These are phyloP conservation scores for Diplodus sargus DNA, from an alignment of 2,797 vertebrate species.

Conservation along the genomic window DNA sequence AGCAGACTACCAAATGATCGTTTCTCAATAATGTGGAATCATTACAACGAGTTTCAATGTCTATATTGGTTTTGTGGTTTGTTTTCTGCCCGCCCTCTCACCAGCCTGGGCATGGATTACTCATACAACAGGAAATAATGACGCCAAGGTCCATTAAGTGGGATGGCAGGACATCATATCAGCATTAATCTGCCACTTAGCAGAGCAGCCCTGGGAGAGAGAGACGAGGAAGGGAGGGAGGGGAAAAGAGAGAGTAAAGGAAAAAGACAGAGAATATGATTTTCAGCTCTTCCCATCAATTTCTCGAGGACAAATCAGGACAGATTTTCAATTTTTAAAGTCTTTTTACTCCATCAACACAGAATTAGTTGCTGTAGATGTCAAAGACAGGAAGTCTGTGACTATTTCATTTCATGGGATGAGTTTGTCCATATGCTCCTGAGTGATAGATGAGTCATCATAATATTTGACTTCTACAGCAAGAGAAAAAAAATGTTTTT, in stretches of 20 bases:
- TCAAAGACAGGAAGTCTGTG: neutral
- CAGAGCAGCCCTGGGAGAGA: conserved; percentile 73
- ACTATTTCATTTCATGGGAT: neutral
- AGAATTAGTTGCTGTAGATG: neutral
- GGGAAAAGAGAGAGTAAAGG: conserved; percentile 29
- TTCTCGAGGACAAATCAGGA: neutral
- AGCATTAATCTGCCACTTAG: conserved; percentile 87
- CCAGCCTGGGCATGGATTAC: conserved; percentile 77
- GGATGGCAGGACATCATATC: conserved; percentile 84
- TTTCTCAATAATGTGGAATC: conserved; percentile 67
- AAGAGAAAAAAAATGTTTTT: neutral
- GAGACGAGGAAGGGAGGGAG: conserved; percentile 33
- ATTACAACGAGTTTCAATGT: conserved; percentile 62
- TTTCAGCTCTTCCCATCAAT: conserved; percentile 53
- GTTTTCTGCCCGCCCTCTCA: conserved; percentile 75
- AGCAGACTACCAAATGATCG: conserved; percentile 56
- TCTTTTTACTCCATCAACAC: conserved; percentile 5
- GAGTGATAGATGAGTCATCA: conserved; percentile 26
- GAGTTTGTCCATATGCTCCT: neutral
- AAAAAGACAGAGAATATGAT: conserved; percentile 54
- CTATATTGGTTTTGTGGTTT: conserved; percentile 76
- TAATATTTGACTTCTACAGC: neutral
- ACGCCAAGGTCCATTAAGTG: conserved; percentile 85
- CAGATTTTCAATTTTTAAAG: neutral
- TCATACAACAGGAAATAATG: conserved; percentile 85